Percentiles rank a stretch among this genome's conserved stretches.
phyloP scores from a whole-genome alignment of 1,140 invertebrate species.

The Cydia strobilella region DNA sequence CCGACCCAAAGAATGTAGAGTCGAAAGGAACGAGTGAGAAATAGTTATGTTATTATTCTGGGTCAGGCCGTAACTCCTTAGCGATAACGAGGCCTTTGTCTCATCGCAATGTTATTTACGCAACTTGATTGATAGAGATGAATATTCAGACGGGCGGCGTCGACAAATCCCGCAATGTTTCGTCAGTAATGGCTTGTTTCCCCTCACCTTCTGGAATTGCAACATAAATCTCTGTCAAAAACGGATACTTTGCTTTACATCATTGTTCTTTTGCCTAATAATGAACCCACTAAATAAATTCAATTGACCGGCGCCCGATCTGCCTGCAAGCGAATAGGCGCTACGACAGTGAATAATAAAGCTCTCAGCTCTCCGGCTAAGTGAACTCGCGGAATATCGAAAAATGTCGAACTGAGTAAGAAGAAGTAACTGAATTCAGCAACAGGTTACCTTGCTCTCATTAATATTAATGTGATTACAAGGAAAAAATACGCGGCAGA shows the following conservation, averaged over 20 bases:
- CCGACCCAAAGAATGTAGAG: neutral
- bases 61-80: conserved; percentile 48
- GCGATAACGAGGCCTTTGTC: conserved; percentile 52
- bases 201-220: conserved; percentile 58
- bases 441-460: conserved; percentile 12
- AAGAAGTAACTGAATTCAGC: conserved; percentile 4
- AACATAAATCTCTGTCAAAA: conserved; percentile 61
- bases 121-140: conserved; percentile 62
- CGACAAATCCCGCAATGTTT: conserved; percentile 55
- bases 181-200: conserved; percentile 48
- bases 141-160: conserved; percentile 56
- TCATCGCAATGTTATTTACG: conserved; percentile 55
- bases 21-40: conserved; percentile 30
- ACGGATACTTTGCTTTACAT: conserved; percentile 51
- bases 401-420: conserved; percentile 7
- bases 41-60: conserved; percentile 45
- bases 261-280: conserved; percentile 45
- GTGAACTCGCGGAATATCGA: neutral
- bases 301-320: neutral
- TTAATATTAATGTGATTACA: conserved; percentile 17
- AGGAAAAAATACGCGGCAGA: neutral
- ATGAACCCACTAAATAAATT: conserved; percentile 41
- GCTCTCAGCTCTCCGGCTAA: neutral
- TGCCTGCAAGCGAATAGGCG: neutral
- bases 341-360: neutral